phyloP scores from a whole-genome alignment of 2,113 vertebrate species.

The Dissostichus mawsoni region DNA sequence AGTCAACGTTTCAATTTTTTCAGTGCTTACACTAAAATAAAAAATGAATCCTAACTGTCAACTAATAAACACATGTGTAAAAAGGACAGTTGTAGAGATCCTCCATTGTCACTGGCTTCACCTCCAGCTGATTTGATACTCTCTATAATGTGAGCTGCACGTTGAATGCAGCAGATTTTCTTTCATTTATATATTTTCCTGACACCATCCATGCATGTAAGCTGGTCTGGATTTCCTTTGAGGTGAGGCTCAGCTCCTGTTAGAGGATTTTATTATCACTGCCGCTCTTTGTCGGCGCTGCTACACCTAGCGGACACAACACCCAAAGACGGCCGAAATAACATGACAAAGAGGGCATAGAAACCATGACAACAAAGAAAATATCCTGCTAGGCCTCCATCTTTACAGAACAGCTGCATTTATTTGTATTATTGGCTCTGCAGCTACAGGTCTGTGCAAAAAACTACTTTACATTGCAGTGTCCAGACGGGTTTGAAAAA shows the following conservation, averaged over 20 bases:
- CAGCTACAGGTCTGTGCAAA: background rate
- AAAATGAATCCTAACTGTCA: too few species aligned
- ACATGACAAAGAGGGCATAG: conserved; percentile 39
- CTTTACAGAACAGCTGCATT: conserved; percentile 14
- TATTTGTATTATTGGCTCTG: background rate
- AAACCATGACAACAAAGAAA: conserved; percentile 13
- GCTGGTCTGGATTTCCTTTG: conserved; percentile 66
- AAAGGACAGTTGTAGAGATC: background rate
- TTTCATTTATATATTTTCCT: conserved; percentile 17
- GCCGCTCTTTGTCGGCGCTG: conserved; percentile 45
- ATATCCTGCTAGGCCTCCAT: conserved; percentile 17
- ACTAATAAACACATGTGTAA: too few species aligned
- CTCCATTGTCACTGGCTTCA: conserved; percentile 19
- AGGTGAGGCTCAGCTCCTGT: conserved; percentile 70
- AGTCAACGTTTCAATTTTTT: too few species aligned
- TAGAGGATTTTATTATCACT: conserved; percentile 75
- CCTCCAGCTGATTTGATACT: conserved; percentile 2
- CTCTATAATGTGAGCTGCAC: conserved; percentile 30
- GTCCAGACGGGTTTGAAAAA: background rate
- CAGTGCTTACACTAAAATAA: too few species aligned
- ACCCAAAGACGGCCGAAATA: conserved; percentile 48
- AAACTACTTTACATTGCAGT: background rate
- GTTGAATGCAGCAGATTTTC: conserved; percentile 53
- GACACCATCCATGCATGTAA: conserved; percentile 51
- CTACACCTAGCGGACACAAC: conserved; percentile 52